A percentile compares a stretch with the other conserved stretches of the same genome.
These are phyloP conservation scores for Dasyprocta punctata DNA, from an alignment of 2,113 vertebrate species.

Conservation along the genomic window DNA sequence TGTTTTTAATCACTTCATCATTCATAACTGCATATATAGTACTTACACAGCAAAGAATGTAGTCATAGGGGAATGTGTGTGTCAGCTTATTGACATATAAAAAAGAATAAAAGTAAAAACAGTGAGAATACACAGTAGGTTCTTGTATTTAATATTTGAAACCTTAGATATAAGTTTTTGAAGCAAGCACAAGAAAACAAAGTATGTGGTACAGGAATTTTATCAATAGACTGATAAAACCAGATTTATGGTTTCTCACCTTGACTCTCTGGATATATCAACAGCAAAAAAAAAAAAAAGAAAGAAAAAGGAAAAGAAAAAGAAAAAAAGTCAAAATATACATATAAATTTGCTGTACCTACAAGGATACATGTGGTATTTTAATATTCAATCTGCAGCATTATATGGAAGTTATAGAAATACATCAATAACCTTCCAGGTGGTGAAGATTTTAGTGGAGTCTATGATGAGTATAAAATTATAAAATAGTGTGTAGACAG, in stretches of 20 bases:
- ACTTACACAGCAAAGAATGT: conserved; percentile 59
- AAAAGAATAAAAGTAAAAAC: conserved; percentile 62
- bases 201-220: conserved; percentile 18
- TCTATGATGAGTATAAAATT: neutral
- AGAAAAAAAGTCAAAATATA: neutral
- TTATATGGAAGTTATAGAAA: conserved; percentile 4
- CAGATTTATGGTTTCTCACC: conserved; percentile 23
- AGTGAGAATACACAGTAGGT: conserved; percentile 21
- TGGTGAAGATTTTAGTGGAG: conserved; percentile 25
- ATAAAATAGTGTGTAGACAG: neutral
- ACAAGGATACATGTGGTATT: neutral
- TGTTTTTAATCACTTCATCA: conserved; percentile 75
- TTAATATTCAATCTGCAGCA: conserved; percentile 48
- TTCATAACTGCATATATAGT: conserved; percentile 60
- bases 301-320: too few species aligned
- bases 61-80: conserved; percentile 34
- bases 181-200: conserved; percentile 40
- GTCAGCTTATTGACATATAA: conserved; percentile 29
- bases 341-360: conserved; percentile 37
- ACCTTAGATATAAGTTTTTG: neutral
- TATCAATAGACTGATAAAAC: conserved; percentile 25
- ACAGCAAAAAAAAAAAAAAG: too few species aligned
- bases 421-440: neutral
- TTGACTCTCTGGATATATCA: neutral
- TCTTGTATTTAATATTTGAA: conserved; percentile 50